Evolutionary conservation across 2,113 vertebrate genomes (phyloP).

Genomic region (Neomonachus schauinslandi): DNA sequence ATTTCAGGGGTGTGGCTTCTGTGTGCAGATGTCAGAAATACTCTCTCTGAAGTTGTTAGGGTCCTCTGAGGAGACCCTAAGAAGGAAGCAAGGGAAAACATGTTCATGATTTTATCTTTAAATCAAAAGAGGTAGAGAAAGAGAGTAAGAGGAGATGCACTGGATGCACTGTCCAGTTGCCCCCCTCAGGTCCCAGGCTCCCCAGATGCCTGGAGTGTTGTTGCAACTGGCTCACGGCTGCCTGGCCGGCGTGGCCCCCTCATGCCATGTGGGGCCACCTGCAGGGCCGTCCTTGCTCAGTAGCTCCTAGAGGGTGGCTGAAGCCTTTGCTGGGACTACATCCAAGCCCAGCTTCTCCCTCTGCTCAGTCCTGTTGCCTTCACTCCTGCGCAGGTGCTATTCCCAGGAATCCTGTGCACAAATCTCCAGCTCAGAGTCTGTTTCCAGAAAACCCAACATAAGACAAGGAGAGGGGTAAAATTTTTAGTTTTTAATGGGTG

Average conservation of each 20-base stretch:
- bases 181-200: no score
- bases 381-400: not conserved
- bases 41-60: not conserved
- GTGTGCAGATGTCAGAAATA: not conserved
- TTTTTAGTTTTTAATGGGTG: not conserved
- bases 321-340: not conserved
- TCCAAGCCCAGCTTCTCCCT: not conserved
- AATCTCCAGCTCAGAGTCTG: not conserved
- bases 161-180: accelerated
- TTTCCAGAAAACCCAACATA: not conserved
- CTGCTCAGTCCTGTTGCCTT: not conserved
- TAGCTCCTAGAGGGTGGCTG: accelerated
- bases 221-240: not conserved
- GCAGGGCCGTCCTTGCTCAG: not conserved
- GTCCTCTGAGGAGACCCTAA: not conserved
- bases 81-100: not conserved
- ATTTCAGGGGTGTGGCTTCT: not conserved
- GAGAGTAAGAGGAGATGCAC: accelerated
- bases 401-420: not conserved
- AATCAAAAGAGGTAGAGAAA: not conserved
- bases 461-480: not conserved
- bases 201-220: not conserved
- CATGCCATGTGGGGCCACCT: accelerated
- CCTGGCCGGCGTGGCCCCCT: accelerated
- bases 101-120: not conserved